Evolutionary conservation across 2,888 invertebrate species (phyloP).

Genomic region (Tholera decimalis): DNA sequence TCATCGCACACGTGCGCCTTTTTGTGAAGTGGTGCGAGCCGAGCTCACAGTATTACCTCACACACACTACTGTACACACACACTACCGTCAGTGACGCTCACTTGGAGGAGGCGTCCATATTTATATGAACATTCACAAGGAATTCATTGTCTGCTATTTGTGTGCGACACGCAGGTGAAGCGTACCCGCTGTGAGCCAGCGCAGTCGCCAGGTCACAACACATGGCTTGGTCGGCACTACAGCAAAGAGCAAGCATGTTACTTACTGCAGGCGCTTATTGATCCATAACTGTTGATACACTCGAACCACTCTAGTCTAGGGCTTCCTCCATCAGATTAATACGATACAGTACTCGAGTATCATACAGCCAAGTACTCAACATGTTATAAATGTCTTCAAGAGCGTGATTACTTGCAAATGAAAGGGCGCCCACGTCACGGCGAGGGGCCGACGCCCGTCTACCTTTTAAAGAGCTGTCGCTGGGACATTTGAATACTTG

Average conservation of each 20-base stretch:
- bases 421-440: slow-evolving; percentile 12
- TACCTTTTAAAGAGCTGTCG: slow-evolving; percentile 10
- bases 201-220: too few relatives aligned
- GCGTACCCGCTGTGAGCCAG: too few relatives aligned
- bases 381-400: background rate
- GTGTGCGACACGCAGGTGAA: too few relatives aligned
- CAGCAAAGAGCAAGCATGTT: too few relatives aligned
- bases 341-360: background rate
- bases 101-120: background rate
- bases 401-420: slow-evolving; percentile 19
- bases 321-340: background rate
- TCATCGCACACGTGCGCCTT: slow-evolving; percentile 5
- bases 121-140: background rate
- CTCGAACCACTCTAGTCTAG: background rate
- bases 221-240: too few relatives aligned
- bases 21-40: slow-evolving; percentile 13
- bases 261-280: background rate
- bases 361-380: background rate
- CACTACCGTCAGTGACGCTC: background rate
- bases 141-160: background rate
- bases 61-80: background rate
- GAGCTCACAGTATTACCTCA: background rate
- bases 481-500: slow-evolving; percentile 22
- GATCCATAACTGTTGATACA: background rate
- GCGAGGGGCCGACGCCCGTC: background rate